Evolutionary conservation across 2,797 vertebrate species (phyloP).

Genomic region (Ibycter americanus): DNA sequence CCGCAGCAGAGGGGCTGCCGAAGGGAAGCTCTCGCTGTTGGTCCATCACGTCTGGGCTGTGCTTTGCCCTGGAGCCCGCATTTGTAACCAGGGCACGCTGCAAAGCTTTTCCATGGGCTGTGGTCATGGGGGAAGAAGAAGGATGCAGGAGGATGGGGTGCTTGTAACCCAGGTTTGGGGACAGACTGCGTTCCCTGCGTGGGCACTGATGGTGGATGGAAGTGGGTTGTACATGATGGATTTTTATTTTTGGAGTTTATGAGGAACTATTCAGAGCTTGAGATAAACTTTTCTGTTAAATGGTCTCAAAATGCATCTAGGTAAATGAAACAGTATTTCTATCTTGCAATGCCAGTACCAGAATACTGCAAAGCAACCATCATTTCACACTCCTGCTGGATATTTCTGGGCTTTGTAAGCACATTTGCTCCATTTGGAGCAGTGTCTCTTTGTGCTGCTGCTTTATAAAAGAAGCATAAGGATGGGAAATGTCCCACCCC

Average conservation of each 20-base stretch:
- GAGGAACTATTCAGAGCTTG: not conserved
- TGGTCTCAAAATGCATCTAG: not conserved
- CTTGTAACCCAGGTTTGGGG: not conserved
- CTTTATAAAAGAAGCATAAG: not conserved
- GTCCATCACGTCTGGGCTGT: not conserved
- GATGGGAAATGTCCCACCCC: not conserved
- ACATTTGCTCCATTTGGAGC: not conserved
- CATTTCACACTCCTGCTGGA: not conserved
- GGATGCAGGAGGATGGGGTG: fast-evolving
- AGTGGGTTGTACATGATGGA: not conserved
- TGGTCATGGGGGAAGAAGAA: not conserved
- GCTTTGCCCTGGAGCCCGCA: not conserved
- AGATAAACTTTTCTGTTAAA: not conserved
- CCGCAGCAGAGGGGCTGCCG: not conserved
- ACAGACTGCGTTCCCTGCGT: not conserved
- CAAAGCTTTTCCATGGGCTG: not conserved
- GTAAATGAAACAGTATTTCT: not conserved
- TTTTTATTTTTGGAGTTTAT: not conserved
- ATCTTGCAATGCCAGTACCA: not conserved
- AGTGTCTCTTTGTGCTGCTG: not conserved
- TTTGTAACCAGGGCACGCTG: not conserved
- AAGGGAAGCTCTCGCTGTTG: not conserved
- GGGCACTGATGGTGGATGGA: not conserved
- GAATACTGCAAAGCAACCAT: not conserved
- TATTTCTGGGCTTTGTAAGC: not conserved